Base-by-base conservation (phyloP, 2,888 invertebrate species). In the Dynastes hyllus region DNA sequence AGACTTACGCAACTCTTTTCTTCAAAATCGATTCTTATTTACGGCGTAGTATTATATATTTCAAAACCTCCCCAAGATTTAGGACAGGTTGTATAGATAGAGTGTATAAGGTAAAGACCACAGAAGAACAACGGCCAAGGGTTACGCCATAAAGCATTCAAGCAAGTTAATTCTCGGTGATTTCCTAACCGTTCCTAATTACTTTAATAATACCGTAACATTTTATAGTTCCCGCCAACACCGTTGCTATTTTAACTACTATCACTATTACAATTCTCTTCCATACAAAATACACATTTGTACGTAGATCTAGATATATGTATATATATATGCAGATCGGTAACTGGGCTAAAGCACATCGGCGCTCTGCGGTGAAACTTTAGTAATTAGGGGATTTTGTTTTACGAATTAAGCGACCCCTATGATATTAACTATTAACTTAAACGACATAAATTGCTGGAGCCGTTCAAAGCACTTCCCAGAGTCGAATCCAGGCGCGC, bases 321-420 rank as follows among this genome's bases (percentile, higher is more conserved):
- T 45, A 32, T 32, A 32, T 32, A 32, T 32, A 32, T 32, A 32
- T 9, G 22, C 32, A n/a, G 65, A 65, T 65, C 37, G 32, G 29
- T 65, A 22, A n/a, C 37, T 65, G 50, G 69, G 51, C 27, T 16
- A 8, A 51, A 51, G 53, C 53, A 32, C 45, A 45, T 45, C 45
- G 45, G 45, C 8, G 45, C 45, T 53, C 51, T 51, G 51, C 11
- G 16, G 22, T 53, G 29, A 51, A 70, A 70, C 70, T 70, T 70
- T 70, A 70, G 70, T 70, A 70, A 70, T 70, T 55, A 70, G 40
- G 70, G 53, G 70, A 70, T 70, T 70, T 70, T 70, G 70, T 70
- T 70, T 70, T 70, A 53, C 53, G 70, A 70, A 70, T 70, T 51
- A 70, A 53, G 70, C 70, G 70, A 70, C 45, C 70, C 70, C 51